Base-by-base conservation (phyloP, 2,888 invertebrate genomes). In the Blastobasis lacticolella region DNA sequence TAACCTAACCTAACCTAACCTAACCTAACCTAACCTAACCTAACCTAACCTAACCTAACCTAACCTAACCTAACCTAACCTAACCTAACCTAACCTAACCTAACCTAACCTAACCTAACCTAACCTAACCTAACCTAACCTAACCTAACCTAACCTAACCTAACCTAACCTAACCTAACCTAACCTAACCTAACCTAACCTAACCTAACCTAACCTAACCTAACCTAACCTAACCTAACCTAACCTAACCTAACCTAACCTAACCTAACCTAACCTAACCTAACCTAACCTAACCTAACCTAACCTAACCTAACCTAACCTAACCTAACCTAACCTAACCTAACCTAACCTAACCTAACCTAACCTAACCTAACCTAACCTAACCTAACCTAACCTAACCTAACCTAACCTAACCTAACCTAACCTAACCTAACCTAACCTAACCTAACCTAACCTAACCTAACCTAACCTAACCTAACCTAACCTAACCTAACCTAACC, bases 71-170 rank as follows among this genome's bases (percentile, higher is more conserved):
- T 49, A 49, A 49, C 49, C 49, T 49, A 49, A 49, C 45, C 45
- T 45, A 50, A 45, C 45, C 45, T 45, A 45, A 45, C 45, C 49
- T 50, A 45, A 50, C 49, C 45, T 50, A 50, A 45, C 45, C 49
- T 45, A 45, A 50, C 49, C 45, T 50, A 50, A 50, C 49, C 45
- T 50, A 50, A 45, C 49, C 49, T 45, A 50, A 50, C 49, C 45
- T 50, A 50, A 50, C 49, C 45, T 50, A 50, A 50, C 49, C 49
- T 49, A 45, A 50, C 49, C 45, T 50, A 50, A 50, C 49, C 45
- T 50, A 50, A 50, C 49, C 45, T 50, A 50, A 49, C 49, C 49
- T 49, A 49, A 49, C 49, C 49, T 49, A 49, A 49, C 49, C 49
- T 49, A 49, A 49, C 49, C 49, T 45, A 45, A 49, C 45, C 49